Evolutionary conservation across 2,797 vertebrate species (phyloP).

Genomic region (Threskiornis aethiopicus): DNA sequence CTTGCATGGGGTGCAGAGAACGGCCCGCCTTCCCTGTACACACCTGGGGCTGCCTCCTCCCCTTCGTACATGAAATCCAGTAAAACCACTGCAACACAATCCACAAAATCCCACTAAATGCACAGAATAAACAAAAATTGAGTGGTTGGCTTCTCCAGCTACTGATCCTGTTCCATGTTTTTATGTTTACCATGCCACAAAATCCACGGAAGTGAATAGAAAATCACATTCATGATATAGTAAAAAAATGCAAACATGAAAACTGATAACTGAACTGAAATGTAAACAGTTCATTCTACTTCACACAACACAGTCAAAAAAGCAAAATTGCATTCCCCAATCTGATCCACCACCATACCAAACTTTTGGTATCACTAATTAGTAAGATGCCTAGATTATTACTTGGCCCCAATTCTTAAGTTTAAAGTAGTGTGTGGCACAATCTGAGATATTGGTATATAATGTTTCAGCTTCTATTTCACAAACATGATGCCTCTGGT

Average conservation of each 20-base stretch:
- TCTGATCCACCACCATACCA: neutral
- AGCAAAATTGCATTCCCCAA: neutral
- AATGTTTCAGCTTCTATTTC: neutral
- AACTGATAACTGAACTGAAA: neutral
- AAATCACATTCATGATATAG: neutral
- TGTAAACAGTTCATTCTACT: neutral
- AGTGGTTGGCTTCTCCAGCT: neutral
- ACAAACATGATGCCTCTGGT: neutral
- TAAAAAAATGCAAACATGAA: neutral
- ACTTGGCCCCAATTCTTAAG: neutral
- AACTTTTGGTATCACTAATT: neutral
- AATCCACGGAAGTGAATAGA: neutral
- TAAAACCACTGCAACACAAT: neutral
- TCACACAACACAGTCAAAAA: neutral
- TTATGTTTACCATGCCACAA: neutral
- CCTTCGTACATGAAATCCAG: neutral
- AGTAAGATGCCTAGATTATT: neutral
- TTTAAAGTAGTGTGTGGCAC: neutral
- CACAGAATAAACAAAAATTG: neutral
- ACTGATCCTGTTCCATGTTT: neutral
- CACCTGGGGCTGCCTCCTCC: neutral
- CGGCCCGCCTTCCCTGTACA: too few relatives aligned
- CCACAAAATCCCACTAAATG: neutral
- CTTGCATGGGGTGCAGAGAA: too few relatives aligned
- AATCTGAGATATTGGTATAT: neutral